Percentiles rank a stretch among this genome's conserved stretches.
Evolutionary conservation across 2,888 invertebrate species (phyloP).

Genomic region (Drosophila atripex): DNA sequence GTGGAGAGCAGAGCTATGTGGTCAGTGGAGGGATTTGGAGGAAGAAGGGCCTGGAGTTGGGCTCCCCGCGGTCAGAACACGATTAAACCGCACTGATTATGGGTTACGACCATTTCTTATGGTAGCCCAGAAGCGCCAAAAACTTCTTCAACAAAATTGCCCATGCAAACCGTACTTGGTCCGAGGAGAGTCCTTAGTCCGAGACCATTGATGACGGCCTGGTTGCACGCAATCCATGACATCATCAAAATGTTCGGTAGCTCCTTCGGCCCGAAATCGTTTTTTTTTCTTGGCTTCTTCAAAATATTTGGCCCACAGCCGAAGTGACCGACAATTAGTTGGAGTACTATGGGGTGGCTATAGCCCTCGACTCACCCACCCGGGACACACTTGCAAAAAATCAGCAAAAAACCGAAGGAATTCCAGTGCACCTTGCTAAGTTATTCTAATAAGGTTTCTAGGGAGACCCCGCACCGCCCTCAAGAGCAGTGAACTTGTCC

Average conservation of each 20-base stretch:
- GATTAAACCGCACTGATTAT: constrained; percentile 67
- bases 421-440: constrained; percentile 26
- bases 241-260: constrained; percentile 60
- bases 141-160: constrained; percentile 40
- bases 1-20: constrained; percentile 50
- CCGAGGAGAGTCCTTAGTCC: constrained; percentile 18
- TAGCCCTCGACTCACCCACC: background rate
- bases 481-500: constrained; percentile 40
- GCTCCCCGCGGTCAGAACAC: constrained; percentile 46
- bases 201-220: constrained; percentile 75
- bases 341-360: background rate
- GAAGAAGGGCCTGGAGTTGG: background rate
- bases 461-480: background rate
- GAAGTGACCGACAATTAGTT: constrained; percentile 23
- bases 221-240: constrained; percentile 80
- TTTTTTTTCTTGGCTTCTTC: constrained; percentile 2
- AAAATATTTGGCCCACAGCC: constrained; percentile 18
- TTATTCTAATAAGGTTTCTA: constrained; percentile 35
- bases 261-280: constrained; percentile 3
- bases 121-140: constrained; percentile 47
- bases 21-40: constrained; percentile 28
- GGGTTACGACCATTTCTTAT: constrained; percentile 61
- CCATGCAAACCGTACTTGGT: constrained; percentile 17
- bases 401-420: constrained; percentile 12
- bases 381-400: background rate